Percentiles rank a stretch among this genome's conserved stretches.
Evolutionary conservation across 2,113 vertebrate genomes (phyloP).

Genomic region (Barbus barbus): DNA sequence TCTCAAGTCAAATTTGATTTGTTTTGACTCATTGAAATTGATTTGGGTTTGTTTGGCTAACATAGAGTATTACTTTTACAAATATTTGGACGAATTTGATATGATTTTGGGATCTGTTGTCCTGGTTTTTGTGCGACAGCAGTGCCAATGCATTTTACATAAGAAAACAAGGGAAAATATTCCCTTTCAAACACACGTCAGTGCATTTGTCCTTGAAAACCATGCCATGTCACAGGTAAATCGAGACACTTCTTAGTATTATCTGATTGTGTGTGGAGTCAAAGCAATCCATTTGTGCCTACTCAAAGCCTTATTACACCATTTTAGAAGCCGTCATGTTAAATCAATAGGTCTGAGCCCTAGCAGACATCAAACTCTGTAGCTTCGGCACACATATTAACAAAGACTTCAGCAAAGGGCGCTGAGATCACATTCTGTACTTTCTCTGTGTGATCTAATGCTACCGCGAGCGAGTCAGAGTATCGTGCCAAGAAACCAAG

Average conservation of each 20-base stretch:
- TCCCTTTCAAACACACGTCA: no score
- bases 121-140: neutral
- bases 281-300: neutral
- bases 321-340: neutral
- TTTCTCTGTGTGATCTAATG: constrained; percentile 32
- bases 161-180: neutral
- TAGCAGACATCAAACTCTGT: constrained; percentile 24
- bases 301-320: neutral
- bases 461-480: constrained; percentile 18
- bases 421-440: constrained; percentile 30
- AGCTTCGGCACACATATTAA: constrained; percentile 29
- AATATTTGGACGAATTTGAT: neutral
- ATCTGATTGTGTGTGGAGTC: neutral
- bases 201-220: constrained; percentile 11
- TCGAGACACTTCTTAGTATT: neutral
- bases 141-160: constrained; percentile 6
- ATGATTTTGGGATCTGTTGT: neutral
- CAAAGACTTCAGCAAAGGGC: constrained; percentile 14
- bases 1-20: constrained; percentile 16
- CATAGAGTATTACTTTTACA: neutral
- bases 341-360: constrained; percentile 37
- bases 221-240: neutral
- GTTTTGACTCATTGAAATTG: neutral
- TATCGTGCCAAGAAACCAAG: constrained; percentile 29
- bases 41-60: neutral